A percentile compares a stretch with the other conserved stretches of the same genome.
Conservation (phyloP, 2,113 vertebrate genomes). For the Antennarius striatus region DNA sequence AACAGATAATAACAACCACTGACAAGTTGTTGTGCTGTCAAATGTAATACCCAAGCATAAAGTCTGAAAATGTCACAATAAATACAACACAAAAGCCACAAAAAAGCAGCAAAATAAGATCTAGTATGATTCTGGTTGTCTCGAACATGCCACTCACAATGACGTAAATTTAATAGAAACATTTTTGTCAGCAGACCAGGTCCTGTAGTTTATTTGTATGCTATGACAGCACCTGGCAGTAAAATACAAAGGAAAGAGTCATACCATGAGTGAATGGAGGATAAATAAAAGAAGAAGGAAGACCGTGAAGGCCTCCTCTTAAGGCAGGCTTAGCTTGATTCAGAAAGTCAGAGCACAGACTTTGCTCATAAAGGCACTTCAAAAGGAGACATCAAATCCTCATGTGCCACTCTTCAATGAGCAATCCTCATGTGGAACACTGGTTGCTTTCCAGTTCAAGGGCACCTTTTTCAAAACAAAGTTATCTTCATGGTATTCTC, state of each 20-base stretch:
- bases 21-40: background rate
- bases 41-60: background rate
- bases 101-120: background rate
- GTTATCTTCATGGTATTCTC: slow-evolving; percentile 47
- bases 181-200: slow-evolving; percentile 16
- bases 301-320: slow-evolving; percentile 58
- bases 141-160: background rate
- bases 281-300: slow-evolving; percentile 47
- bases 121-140: background rate
- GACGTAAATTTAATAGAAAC: slow-evolving; percentile 10
- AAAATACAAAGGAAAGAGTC: slow-evolving; percentile 38
- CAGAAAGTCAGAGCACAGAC: slow-evolving; percentile 64
- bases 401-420: slow-evolving; percentile 46
- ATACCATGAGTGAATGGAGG: slow-evolving; percentile 43
- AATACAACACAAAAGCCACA: background rate
- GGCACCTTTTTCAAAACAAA: slow-evolving; percentile 63
- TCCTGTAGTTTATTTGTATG: slow-evolving; percentile 64
- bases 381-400: slow-evolving; percentile 75
- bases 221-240: slow-evolving; percentile 39
- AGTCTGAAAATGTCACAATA: background rate
- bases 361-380: slow-evolving; percentile 74
- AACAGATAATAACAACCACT: background rate
- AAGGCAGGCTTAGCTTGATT: slow-evolving; percentile 69
- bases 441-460: slow-evolving; percentile 67
- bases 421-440: slow-evolving; percentile 60